Conservation (phyloP, 2,797 vertebrate species). For the Gobionotothen gibberifrons region DNA sequence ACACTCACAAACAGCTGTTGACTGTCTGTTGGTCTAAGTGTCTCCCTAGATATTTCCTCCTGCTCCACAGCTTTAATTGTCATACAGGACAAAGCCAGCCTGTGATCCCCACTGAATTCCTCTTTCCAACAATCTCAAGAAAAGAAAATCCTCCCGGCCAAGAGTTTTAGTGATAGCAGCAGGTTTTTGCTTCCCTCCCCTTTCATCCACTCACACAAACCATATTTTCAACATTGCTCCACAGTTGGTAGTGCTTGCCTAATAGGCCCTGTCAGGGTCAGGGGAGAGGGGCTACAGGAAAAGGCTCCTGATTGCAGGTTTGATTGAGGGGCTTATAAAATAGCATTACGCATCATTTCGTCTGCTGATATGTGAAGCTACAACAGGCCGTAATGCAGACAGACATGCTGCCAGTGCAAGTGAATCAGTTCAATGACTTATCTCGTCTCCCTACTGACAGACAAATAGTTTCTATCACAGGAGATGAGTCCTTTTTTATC, state of each 20-base stretch:
- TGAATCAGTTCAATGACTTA: slow-evolving; percentile 31
- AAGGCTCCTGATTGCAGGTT: slow-evolving; percentile 40
- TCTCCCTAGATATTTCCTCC: slow-evolving; percentile 21
- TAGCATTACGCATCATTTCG: slow-evolving; percentile 7
- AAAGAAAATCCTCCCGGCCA: slow-evolving; percentile 42
- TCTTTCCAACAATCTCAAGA: slow-evolving; percentile 34
- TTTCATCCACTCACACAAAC: slow-evolving; percentile 4
- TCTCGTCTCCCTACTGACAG: slow-evolving; percentile 6
- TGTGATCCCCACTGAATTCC: slow-evolving; percentile 40
- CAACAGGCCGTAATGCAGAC: slow-evolving; percentile 18
- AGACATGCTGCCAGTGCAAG: slow-evolving; percentile 6
- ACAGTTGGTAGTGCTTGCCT: slow-evolving; percentile 28
- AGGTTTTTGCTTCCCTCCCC: slow-evolving; percentile 36
- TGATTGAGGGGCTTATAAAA: slow-evolving; percentile 11
- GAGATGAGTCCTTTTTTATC: slow-evolving; percentile 24
- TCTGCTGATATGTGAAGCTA: slow-evolving; percentile 14
- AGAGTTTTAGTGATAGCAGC: slow-evolving; percentile 65
- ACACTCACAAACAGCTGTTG: slow-evolving; percentile 52
- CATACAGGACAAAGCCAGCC: slow-evolving; percentile 54
- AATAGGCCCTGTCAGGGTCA: slow-evolving; percentile 35
- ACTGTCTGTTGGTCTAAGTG: slow-evolving; percentile 37
- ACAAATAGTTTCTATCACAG: slow-evolving; percentile 7
- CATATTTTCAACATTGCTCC: slow-evolving; percentile 19
- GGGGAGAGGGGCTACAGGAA: slow-evolving; percentile 10
- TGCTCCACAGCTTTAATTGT: slow-evolving; percentile 35